Evolutionary conservation across 2,113 vertebrate genomes (phyloP), one percentile per base, ranked within the genome.

Genomic region (Rhinoptilus africanus): DNA sequence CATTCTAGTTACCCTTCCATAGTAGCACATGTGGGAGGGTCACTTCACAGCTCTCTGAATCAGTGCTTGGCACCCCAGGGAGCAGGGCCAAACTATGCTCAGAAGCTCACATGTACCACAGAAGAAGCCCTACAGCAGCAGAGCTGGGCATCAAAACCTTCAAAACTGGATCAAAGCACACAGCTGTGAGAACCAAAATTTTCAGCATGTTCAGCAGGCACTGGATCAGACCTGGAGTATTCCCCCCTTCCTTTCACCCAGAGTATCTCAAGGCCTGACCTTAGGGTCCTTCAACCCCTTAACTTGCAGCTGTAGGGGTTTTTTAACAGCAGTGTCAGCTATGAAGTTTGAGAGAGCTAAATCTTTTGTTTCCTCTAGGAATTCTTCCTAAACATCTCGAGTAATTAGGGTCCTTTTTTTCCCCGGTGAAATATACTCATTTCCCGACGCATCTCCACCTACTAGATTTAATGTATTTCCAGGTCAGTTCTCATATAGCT

Each of bases 401-500:
- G 28, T 84, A 96, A 97, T 95, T 89, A 95, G 57, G 89, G 82
- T 94, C 10, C 3, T 57, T 91, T 66, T 73, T 84, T 57, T 35
- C 56, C 51, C 47, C 47, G 51, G 53, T 60, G 74, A 97, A 81
- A 57, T 90, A 82, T 88, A 92, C 73, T 96, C 12, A 5, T 90
- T 96, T 95, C 41, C 20, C 54, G 48, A 45, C n/a, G 90, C 57
- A 77, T 89, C 64, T 95, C 75, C 10, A 75, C 34, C 73, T 93
- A 69, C 71, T 67, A 84, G 48, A 89, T 83, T 74, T 91, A 86
- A 90, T 89, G 32, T 43, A 93, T 97, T 98, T 97, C 93, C 94
- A 94, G 92, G 96, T 95, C 97, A 97, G 14, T 88, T 96, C 63
- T 88, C 85, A 88, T 43, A 68, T 10, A 93, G 30, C 74, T 97